These are phyloP conservation scores for Ligdia adustata DNA, from an alignment of 2,888 invertebrate species.

Conservation along the genomic window DNA sequence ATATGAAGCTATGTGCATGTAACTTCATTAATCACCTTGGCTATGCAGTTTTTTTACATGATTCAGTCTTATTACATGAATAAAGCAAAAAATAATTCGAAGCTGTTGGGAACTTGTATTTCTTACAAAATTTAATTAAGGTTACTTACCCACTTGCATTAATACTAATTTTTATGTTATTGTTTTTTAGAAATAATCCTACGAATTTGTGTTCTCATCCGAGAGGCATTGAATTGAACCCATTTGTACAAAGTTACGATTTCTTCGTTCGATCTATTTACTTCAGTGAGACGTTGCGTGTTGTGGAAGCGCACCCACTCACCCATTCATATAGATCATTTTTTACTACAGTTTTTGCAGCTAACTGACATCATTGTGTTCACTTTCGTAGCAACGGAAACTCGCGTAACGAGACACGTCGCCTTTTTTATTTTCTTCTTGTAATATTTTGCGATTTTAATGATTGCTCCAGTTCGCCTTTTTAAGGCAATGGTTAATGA, in stretches of 20 bases:
- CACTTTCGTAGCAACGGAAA: conserved; percentile 81
- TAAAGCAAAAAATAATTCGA: neutral
- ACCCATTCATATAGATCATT: conserved; percentile 68
- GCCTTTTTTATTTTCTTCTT: conserved; percentile 72
- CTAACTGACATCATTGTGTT: conserved; percentile 76
- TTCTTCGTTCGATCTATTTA: conserved; percentile 58
- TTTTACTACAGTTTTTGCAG: conserved; percentile 73
- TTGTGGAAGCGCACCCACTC: conserved; percentile 55
- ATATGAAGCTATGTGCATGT: conserved; percentile 38
- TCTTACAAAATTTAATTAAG: no score
- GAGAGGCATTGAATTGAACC: no score
- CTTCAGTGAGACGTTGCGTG: conserved; percentile 54
- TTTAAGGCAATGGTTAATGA: conserved; percentile 82
- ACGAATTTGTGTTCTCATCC: no score
- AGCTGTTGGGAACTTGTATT: no score
- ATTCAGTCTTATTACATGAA: conserved; percentile 4
- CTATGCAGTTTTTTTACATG: neutral
- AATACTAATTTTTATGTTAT: no score
- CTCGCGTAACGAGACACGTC: conserved; percentile 74
- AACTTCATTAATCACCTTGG: conserved; percentile 44
- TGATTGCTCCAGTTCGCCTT: conserved; percentile 80
- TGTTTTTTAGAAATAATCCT: no score
- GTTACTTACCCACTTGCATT: no score
- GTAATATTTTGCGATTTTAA: conserved; percentile 78
- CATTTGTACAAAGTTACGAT: no score